Conservation (phyloP, 2,888 invertebrate genomes). For the Nysson spinosus region DNA sequence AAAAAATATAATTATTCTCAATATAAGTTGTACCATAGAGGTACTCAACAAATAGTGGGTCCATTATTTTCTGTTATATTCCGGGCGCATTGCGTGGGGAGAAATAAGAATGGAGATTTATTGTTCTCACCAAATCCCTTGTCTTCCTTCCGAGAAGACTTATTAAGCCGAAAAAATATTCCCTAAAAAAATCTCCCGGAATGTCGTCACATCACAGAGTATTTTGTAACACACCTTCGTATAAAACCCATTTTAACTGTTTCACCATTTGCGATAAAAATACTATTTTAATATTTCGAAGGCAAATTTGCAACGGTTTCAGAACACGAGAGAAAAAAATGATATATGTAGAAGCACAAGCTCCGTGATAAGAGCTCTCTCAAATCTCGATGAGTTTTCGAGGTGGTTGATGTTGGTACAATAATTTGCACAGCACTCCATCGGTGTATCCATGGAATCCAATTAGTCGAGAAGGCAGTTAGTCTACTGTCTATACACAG, state of each 20-base stretch:
- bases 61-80: conserved; percentile 1
- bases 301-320: too few relatives aligned
- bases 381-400: background rate
- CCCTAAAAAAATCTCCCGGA: background rate
- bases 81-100: background rate
- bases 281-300: too few relatives aligned
- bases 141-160: background rate
- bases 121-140: background rate
- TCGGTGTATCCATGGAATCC: conserved; percentile 39
- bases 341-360: background rate
- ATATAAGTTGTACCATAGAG: background rate
- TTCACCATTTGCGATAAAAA: too few relatives aligned
- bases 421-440: conserved; percentile 36
- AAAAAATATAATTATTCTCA: background rate
- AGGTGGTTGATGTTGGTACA: conserved; percentile 4
- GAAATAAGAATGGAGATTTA: background rate
- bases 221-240: too few relatives aligned
- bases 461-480: conserved; percentile 49
- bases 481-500: conserved; percentile 22
- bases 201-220: background rate
- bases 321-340: background rate
- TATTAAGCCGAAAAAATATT: conserved; percentile 1
- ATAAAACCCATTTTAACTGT: too few relatives aligned
- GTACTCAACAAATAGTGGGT: background rate
- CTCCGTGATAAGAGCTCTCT: too few relatives aligned